Evolutionary conservation across 2,113 vertebrate species (phyloP).

Genomic region (Neotragus pygmaeus): DNA sequence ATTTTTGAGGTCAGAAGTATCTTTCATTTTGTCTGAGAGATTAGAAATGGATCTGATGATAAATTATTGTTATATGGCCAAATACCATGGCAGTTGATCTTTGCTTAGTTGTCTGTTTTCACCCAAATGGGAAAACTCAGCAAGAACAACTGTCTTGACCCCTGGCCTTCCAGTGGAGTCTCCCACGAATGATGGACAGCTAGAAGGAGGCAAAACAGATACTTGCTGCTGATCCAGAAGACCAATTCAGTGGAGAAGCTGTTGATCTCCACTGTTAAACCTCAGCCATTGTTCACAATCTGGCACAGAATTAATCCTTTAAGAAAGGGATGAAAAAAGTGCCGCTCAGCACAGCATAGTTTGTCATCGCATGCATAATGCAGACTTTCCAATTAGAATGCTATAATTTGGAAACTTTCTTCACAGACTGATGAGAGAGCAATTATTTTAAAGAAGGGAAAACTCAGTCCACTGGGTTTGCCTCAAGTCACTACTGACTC

Average conservation of each 20-base stretch:
- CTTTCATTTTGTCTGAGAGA: background rate
- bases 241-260: background rate
- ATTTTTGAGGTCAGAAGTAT: background rate
- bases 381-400: slow-evolving; percentile 72
- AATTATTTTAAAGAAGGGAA: slow-evolving; percentile 72
- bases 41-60: slow-evolving; percentile 15
- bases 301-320: slow-evolving; percentile 71
- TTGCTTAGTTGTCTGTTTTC: background rate
- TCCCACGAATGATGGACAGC: background rate
- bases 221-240: background rate
- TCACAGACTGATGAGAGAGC: slow-evolving; percentile 67
- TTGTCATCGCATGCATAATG: slow-evolving; percentile 68
- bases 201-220: background rate
- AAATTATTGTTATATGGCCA: background rate
- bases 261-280: slow-evolving; percentile 43
- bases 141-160: background rate
- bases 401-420: slow-evolving; percentile 67
- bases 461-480: slow-evolving; percentile 66
- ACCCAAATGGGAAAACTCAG: background rate
- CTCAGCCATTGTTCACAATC: slow-evolving; percentile 59
- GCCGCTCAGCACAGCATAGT: slow-evolving; percentile 64
- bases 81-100: background rate
- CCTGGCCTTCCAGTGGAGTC: background rate
- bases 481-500: slow-evolving; percentile 65
- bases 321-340: slow-evolving; percentile 58